Conservation (phyloP, 2,797 vertebrate genomes). For the Anguilla megastoma region DNA sequence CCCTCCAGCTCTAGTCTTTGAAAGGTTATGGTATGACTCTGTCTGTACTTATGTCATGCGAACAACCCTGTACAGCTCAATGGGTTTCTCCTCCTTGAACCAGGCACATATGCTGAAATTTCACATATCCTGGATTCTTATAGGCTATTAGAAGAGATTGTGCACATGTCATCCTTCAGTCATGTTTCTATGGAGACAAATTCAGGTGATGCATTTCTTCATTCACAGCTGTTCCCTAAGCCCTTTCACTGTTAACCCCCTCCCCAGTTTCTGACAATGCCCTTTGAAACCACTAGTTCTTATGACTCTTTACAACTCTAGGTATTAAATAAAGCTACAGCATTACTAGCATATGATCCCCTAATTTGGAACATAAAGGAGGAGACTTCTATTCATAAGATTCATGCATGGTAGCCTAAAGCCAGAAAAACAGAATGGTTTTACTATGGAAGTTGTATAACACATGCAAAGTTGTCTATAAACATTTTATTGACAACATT, state of each 20-base stretch:
- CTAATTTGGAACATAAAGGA: not conserved
- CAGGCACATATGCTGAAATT: not conserved
- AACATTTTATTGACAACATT: not conserved
- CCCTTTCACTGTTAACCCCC: not conserved
- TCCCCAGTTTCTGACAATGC: not conserved
- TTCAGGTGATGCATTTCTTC: not conserved
- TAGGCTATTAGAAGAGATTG: too few species aligned
- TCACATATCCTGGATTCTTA: not conserved
- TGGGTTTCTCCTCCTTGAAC: not conserved
- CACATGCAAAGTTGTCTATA: too few species aligned
- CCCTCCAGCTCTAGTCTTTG: not conserved
- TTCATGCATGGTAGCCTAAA: not conserved
- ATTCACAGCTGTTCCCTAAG: not conserved
- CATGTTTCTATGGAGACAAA: too few species aligned
- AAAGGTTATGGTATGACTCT: not conserved
- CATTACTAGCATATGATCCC: not conserved
- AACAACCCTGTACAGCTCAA: not conserved
- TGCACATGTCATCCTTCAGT: too few species aligned
- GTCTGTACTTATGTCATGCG: not conserved
- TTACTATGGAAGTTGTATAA: not conserved
- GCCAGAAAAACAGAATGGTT: not conserved
- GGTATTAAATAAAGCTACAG: not conserved
- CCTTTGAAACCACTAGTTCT: not conserved
- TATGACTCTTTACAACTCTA: not conserved
- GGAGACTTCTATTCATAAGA: not conserved